These are phyloP conservation scores for Ylistrum balloti DNA, from an alignment of 1,140 invertebrate species.

Conservation along the genomic window DNA sequence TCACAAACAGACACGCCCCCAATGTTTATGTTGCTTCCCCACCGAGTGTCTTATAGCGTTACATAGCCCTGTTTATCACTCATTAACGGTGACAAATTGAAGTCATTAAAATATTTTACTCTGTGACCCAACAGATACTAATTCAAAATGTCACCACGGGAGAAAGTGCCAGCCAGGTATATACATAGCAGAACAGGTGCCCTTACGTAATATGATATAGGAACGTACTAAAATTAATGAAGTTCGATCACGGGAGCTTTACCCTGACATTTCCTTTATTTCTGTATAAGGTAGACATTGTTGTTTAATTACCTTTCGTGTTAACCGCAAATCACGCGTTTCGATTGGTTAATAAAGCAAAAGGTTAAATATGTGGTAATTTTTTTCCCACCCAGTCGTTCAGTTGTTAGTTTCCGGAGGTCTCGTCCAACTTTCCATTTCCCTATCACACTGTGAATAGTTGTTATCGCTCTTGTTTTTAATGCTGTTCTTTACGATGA, in stretches of 20 bases:
- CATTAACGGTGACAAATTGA: not conserved
- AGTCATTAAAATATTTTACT: slow-evolving; percentile 3
- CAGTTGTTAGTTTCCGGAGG: no score
- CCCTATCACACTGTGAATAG: no score
- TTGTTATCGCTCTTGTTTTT: no score
- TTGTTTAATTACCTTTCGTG: slow-evolving; percentile 32
- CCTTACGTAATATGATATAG: not conserved
- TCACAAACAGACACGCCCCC: not conserved
- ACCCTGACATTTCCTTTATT: slow-evolving; percentile 1
- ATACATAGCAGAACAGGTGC: not conserved
- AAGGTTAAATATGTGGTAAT: no score
- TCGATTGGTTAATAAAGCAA: not conserved
- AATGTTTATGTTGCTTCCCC: not conserved
- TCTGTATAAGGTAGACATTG: not conserved
- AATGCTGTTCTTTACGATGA: no score
- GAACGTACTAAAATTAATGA: not conserved
- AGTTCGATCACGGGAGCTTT: not conserved
- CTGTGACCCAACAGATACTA: not conserved
- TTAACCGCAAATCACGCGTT: not conserved
- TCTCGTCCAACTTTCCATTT: no score
- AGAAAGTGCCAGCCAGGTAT: slow-evolving; percentile 32
- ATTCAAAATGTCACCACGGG: not conserved
- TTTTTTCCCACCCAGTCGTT: no score
- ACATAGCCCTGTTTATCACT: not conserved
- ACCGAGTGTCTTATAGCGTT: not conserved